Base-by-base conservation (phyloP, 2,113 vertebrate genomes). In the Tyrannus savana region DNA sequence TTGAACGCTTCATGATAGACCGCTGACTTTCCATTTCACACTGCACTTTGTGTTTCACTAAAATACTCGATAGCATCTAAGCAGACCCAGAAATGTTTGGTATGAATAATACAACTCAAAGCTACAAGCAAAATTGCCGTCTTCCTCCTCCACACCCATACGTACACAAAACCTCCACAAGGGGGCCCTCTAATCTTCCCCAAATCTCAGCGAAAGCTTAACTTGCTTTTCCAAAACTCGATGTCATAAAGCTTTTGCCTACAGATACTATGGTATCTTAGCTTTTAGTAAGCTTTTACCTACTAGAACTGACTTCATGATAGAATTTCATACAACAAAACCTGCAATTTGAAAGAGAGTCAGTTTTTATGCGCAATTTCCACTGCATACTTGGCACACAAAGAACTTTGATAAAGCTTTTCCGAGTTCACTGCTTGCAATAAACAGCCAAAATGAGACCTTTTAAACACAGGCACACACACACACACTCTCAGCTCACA, bases 141-240 rank as follows among this genome's bases (percentile, higher is more conserved):
- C 66, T 60, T 76, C 17, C 19, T 24, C 41, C 16, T 87, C 14
- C 28, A 9, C 3, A 31, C 9, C 18, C 7, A 16, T 5, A 19
- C 9, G 50, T 5, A 35, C 1, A 42, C 3, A 47, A 47, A 73
- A 52, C 5, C 6, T 82, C 97, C 98, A 98, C 97, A 93, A 97
- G 97, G 33, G 97, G 97, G 97, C 96, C 64, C 96, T 97, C 93
- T 62, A 90, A 96, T 78, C 96, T 89, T 94, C 96, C 68, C 55
- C 71, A 97, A 96, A 63, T 33, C 73, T 37, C 6, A 3, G 8
- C 42, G 14, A 72, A 74, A 39, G 14, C 46, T 53, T 55, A 81
- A 47, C 23, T 72, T 66, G 71, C 89, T 96, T 92, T 92, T 87
- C 82, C 52, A 78, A 88, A 95, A 91, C 89, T 46, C 55, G 85